Conservation (phyloP, 2,113 vertebrate species). For the Urocynchramus pylzowi region DNA sequence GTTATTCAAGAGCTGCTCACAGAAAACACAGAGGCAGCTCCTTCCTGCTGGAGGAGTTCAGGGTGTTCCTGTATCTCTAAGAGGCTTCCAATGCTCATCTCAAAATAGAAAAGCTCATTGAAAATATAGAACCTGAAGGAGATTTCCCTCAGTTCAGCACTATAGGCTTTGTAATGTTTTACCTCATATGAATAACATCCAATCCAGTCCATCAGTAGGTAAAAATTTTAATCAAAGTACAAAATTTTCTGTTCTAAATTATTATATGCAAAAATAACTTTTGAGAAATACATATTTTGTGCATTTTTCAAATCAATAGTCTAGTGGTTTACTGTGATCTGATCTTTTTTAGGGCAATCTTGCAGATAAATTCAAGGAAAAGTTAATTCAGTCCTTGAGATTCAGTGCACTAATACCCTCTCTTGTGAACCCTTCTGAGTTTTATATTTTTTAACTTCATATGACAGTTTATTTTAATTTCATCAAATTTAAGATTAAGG, state of each 20-base stretch:
- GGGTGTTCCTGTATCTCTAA: not conserved
- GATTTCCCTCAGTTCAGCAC: not conserved
- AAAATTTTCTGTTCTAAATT: not conserved
- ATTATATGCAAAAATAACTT: not conserved
- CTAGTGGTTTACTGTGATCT: not conserved
- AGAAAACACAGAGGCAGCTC: not conserved
- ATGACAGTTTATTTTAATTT: not conserved
- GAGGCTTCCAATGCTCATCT: not conserved
- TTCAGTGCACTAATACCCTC: not conserved
- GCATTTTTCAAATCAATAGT: not conserved
- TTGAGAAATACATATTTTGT: not conserved
- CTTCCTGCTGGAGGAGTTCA: not conserved
- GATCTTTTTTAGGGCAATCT: not conserved
- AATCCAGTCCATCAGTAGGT: not conserved
- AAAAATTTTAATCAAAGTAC: not conserved
- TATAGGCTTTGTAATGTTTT: not conserved
- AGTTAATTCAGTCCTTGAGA: not conserved
- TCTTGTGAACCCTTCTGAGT: not conserved
- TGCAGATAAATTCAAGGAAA: not conserved
- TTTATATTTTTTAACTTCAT: not conserved
- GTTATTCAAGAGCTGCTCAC: not conserved
- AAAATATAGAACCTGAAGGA: not conserved
- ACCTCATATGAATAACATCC: not conserved
- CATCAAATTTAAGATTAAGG: not conserved
- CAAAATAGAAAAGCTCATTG: not conserved